These are phyloP conservation scores for Euura lappo DNA, from an alignment of 1,140 invertebrate species.

Conservation along the genomic window DNA sequence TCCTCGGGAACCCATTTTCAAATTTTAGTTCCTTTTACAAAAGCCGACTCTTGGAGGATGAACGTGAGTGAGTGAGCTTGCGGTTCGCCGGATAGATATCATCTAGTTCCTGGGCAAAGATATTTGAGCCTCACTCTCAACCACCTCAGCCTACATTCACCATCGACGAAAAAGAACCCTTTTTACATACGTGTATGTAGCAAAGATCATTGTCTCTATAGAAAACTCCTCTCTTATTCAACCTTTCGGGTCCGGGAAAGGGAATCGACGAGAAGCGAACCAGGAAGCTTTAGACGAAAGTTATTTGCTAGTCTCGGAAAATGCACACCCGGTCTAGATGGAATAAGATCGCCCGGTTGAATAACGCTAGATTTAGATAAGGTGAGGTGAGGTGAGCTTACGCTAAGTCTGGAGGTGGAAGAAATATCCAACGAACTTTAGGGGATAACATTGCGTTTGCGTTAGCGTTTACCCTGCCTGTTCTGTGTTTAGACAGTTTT, in stretches of 20 bases:
- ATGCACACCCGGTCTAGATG: neutral
- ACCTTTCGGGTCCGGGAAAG: too few relatives aligned
- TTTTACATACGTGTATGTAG: neutral
- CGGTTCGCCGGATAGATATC: slow-evolving; percentile 1
- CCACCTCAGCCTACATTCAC: too few relatives aligned
- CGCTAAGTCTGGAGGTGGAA: neutral
- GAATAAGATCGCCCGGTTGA: neutral
- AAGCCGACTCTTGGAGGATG: neutral
- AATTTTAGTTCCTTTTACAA: neutral
- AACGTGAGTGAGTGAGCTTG: neutral
- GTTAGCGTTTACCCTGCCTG: neutral
- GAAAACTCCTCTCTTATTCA: neutral
- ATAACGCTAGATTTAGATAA: neutral
- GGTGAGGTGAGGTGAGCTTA: too few relatives aligned
- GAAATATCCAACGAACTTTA: neutral
- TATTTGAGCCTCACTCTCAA: too few relatives aligned
- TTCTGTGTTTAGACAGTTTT: slow-evolving; percentile 35
- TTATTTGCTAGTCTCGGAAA: neutral
- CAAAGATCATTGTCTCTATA: neutral
- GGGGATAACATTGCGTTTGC: neutral
- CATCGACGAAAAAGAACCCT: neutral
- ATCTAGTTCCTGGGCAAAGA: neutral
- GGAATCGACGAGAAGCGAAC: too few relatives aligned
- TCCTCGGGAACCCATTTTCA: neutral
- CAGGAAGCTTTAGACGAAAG: neutral